Evolutionary conservation across 2,888 invertebrate genomes (phyloP), one percentile per base, ranked within the genome.

Genomic region (Epinotia brunnichana): DNA sequence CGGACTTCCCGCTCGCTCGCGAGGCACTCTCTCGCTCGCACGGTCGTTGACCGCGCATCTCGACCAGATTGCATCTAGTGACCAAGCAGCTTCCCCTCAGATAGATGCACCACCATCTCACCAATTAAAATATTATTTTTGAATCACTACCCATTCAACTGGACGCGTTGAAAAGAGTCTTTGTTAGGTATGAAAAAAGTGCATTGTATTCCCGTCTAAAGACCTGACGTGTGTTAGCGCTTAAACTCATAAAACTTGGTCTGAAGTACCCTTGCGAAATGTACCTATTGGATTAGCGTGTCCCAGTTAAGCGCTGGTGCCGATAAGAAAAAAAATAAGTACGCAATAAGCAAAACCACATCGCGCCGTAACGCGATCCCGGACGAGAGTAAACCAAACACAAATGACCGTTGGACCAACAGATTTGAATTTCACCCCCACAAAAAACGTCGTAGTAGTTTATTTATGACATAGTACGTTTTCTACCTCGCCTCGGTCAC

Each of bases 31-130:
- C 89, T 82, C 87, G 74, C 83, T 92, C 85, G 77, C 82, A 74
- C 87, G 92, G 92, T 90, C 92, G 83, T 82, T 88, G 93, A 93
- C 92, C 92, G 88, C 82, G 80, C 91, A 91, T 91, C 91, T 90
- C 81, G 87, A 88, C 88, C 86, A 91, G 92, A 93, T 92, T 92
- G 93, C 92, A 93, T 92, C 91, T 92, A 92, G 89, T 87, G 87
- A 87, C 87, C 86, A 83, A 86, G 87, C 92, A 92, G 92, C 93
- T 88, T 91, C 91, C 89, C 87, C 82, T 73, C 83, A 86, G 87
- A 91, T 90, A 88, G 87, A 90, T 84, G 85, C 86, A 86, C 82
- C 85, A 87, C 87, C 85, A 87, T 88, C 86, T 89, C 88, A 85
- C 86, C 90, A 92, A 92, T 91, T 92, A 91, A 88, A 90, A 87